Percentiles rank a stretch among this genome's conserved stretches.
Evolutionary conservation across 2,113 vertebrate species (phyloP).

Genomic region (Chunga burmeisteri): DNA sequence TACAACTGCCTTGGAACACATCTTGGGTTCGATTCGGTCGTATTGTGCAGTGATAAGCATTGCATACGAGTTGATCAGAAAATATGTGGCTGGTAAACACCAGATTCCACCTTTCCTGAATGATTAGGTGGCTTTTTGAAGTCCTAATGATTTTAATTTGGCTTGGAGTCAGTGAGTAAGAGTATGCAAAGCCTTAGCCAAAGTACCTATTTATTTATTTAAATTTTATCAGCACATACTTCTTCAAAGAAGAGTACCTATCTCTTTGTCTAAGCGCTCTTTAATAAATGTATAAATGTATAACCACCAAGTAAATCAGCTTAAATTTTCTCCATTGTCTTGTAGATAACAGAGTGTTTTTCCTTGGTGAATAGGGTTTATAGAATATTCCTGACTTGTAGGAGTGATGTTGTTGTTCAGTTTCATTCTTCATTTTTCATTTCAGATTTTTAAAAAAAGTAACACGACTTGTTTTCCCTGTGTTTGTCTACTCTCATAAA

Average conservation of each 20-base stretch:
- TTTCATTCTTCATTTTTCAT: not conserved
- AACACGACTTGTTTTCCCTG: not conserved
- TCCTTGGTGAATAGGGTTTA: not conserved
- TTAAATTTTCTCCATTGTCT: conserved; percentile 15
- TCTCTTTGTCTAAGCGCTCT: conserved; percentile 50
- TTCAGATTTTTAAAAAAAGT: not conserved
- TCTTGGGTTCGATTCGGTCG: conserved; percentile 37
- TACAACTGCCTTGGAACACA: not conserved
- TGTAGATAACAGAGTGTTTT: not conserved
- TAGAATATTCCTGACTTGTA: not conserved
- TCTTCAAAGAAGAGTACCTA: conserved; percentile 54
- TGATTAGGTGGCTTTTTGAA: conserved; percentile 55
- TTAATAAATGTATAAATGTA: conserved; percentile 23
- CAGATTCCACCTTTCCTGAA: conserved; percentile 56
- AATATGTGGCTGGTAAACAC: conserved; percentile 37
- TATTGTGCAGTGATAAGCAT: not conserved
- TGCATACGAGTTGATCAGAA: conserved; percentile 30
- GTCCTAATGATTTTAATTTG: conserved; percentile 57
- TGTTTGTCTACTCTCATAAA: not conserved
- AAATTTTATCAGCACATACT: conserved; percentile 57
- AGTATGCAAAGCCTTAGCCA: conserved; percentile 67
- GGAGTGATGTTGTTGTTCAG: not conserved
- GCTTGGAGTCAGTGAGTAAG: conserved; percentile 62
- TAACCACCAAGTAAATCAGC: not conserved
- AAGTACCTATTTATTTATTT: conserved; percentile 61